Conservation (phyloP, 2,888 invertebrate genomes). For the Chloromyia formosa region DNA sequence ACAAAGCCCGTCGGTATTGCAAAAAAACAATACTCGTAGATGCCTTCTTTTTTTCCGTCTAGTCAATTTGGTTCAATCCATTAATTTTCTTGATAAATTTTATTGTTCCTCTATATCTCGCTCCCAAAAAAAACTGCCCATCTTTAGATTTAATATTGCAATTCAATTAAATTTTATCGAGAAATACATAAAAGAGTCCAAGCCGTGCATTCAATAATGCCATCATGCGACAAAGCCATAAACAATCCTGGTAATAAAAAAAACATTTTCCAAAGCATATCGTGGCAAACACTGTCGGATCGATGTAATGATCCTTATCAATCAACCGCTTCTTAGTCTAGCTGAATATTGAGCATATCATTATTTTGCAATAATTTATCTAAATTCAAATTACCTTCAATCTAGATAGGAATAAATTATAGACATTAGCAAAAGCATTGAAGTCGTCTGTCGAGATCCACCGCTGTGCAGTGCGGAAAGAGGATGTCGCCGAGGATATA, state of each 20-base stretch:
- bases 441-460: not conserved
- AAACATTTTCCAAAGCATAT: not conserved
- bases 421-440: constrained; percentile 27
- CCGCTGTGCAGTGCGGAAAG: not conserved
- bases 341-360: constrained; percentile 33
- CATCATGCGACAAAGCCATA: constrained; percentile 34
- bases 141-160: not conserved
- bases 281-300: not conserved
- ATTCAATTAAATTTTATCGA: constrained; percentile 10
- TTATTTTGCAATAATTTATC: constrained; percentile 44
- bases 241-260: not conserved
- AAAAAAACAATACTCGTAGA: no score
- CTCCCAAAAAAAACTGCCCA: not conserved
- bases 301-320: constrained; percentile 24
- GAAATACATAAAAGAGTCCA: not conserved
- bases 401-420: constrained; percentile 41
- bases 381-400: constrained; percentile 43
- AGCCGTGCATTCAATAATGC: no score
- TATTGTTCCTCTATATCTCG: no score
- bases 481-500: not conserved
- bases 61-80: no score
- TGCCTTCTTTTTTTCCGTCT: no score
- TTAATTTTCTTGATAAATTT: no score
- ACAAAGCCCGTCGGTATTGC: no score
- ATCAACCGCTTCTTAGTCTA: constrained; percentile 14